A percentile compares a stretch with the other conserved stretches of the same genome.
Conservation (phyloP, 2,888 invertebrate genomes). For the Eumerus sabulonum region DNA sequence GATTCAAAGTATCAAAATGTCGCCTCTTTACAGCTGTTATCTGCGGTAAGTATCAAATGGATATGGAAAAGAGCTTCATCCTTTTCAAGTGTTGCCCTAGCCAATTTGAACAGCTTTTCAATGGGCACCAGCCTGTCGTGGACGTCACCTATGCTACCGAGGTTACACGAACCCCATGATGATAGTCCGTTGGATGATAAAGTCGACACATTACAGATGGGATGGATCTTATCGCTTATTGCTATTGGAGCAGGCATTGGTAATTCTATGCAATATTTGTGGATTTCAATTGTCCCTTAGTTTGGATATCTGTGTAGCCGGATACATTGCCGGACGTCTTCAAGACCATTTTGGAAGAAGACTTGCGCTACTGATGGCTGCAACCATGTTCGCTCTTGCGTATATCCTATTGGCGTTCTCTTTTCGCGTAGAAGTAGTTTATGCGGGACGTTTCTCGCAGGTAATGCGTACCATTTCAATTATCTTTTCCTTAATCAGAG, state of each 20-base stretch:
- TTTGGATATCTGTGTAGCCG: slow-evolving; percentile 79
- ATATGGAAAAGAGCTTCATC: background rate
- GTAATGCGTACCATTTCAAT: no score
- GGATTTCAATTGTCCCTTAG: no score
- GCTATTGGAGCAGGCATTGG: slow-evolving; percentile 81
- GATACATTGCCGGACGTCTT: slow-evolving; percentile 84
- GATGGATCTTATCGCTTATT: slow-evolving; percentile 87
- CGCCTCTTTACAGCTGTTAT: slow-evolving; percentile 26
- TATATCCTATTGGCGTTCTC: slow-evolving; percentile 84
- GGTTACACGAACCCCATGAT: slow-evolving; percentile 78
- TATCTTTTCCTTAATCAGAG: no score
- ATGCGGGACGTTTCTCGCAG: slow-evolving; percentile 78
- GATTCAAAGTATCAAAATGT: no score
- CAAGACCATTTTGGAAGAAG: slow-evolving; percentile 86
- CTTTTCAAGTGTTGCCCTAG: background rate
- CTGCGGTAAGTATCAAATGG: slow-evolving; percentile 25
- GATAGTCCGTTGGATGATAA: slow-evolving; percentile 79
- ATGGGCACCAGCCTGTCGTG: slow-evolving; percentile 85
- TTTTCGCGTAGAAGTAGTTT: slow-evolving; percentile 81
- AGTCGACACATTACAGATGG: slow-evolving; percentile 81
- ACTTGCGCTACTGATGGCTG: slow-evolving; percentile 83
- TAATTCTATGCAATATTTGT: no score
- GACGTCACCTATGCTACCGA: slow-evolving; percentile 86
- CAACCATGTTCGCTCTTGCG: slow-evolving; percentile 84
- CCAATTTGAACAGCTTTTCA: slow-evolving; percentile 27